These are phyloP conservation scores for Aplidium turbinatum DNA, from an alignment of 23 tunicate genomes.

Conservation along the genomic window DNA sequence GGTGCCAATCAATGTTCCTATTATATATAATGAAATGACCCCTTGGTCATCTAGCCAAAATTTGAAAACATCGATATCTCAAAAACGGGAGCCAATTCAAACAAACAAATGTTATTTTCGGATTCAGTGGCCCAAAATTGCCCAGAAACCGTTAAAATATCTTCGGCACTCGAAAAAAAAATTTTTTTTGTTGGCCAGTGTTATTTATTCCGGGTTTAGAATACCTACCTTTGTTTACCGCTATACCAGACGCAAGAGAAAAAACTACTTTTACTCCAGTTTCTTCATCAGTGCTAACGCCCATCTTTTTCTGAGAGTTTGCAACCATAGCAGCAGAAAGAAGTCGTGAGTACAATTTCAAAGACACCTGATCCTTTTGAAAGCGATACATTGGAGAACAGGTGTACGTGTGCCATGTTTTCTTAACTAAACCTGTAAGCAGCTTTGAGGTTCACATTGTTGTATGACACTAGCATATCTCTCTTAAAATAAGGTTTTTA, in stretches of 20 bases:
- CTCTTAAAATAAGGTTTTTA: too few relatives aligned
- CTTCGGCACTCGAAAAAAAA: too few relatives aligned
- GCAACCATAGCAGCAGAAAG: slow-evolving; percentile 36
- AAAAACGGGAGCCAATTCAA: too few relatives aligned
- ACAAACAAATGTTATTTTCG: too few relatives aligned
- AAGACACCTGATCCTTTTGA: background rate
- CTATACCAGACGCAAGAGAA: slow-evolving; percentile 23
- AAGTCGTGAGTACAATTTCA: slow-evolving; percentile 28
- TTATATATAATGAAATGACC: background rate
- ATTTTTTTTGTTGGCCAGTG: too few relatives aligned
- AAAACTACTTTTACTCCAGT: slow-evolving; percentile 15
- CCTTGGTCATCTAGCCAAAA: too few relatives aligned
- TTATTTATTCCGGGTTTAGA: too few relatives aligned
- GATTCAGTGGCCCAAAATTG: too few relatives aligned
- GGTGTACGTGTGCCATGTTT: slow-evolving; percentile 36
- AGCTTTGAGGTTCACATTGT: too few relatives aligned
- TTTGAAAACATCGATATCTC: too few relatives aligned
- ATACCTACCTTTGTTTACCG: slow-evolving; percentile 26
- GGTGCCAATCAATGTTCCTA: background rate
- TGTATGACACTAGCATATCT: too few relatives aligned
- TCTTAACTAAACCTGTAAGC: slow-evolving; percentile 25
- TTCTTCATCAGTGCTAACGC: slow-evolving; percentile 32
- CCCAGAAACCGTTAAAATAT: too few relatives aligned
- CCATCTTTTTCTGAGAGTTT: slow-evolving; percentile 4
- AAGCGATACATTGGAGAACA: slow-evolving; percentile 44